A percentile compares a stretch with the other conserved stretches of the same genome.
Conservation (phyloP, 2,797 vertebrate species). For the Xenopus petersii region DNA sequence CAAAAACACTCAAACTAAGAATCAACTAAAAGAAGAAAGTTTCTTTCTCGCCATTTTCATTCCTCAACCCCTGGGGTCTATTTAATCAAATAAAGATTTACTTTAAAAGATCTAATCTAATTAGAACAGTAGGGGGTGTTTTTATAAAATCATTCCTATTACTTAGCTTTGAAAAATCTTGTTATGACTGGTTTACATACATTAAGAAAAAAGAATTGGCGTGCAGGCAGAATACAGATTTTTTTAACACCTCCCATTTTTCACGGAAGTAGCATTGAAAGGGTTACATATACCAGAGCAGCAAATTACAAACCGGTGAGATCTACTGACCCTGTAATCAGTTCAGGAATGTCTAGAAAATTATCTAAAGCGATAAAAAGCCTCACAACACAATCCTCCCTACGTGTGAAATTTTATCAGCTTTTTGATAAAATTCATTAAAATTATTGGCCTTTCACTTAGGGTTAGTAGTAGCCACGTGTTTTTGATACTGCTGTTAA, state of each 20-base stretch:
- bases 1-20: constrained; percentile 6
- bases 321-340: constrained; percentile 14
- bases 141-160: not conserved
- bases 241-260: no score
- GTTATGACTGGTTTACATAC: not conserved
- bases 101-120: constrained; percentile 36
- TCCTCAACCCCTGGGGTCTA: constrained; percentile 33
- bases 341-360: constrained; percentile 24
- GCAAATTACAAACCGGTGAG: constrained; percentile 3
- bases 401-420: constrained; percentile 12
- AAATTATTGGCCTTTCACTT: not conserved
- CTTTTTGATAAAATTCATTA: constrained; percentile 27
- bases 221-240: not conserved
- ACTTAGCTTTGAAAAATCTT: no score
- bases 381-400: constrained; percentile 7
- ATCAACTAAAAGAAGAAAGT: constrained; percentile 1
- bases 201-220: constrained; percentile 4
- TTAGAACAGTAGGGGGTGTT: constrained; percentile 19
- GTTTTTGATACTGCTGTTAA: no score
- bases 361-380: constrained; percentile 26
- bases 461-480: not conserved
- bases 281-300: constrained; percentile 15
- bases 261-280: not conserved
- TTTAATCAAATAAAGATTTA: constrained; percentile 48
- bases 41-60: constrained; percentile 30